Evolutionary conservation across 1,140 invertebrate species (phyloP), one percentile per base, ranked within the genome.

Genomic region (Drosophila ironensis): DNA sequence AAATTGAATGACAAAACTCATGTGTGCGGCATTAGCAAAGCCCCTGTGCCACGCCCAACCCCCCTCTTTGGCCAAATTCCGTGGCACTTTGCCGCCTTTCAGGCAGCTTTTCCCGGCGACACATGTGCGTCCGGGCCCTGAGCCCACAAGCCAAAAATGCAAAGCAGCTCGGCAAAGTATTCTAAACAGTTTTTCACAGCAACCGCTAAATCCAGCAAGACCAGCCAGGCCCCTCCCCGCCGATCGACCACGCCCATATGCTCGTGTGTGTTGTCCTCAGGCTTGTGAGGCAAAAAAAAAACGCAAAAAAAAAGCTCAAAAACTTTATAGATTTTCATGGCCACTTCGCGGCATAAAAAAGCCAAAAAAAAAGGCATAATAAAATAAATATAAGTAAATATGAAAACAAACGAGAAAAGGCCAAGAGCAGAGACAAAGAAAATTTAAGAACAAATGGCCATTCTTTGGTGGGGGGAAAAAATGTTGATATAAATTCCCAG

Each of bases 1-100:
- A 77, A 77, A 82, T 82, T 82, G 78, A 84, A 84, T 82, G 78
- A 82, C 80, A 82, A 84, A 84, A 73, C 77, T 76, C 80, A 78
- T 73, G 69, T 84, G 77, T 69, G 42, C 33, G 48, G 77, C 61
- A 72, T 72, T 61, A 61, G 33, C 35, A 16, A 42, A 16, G 6
- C 44, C 16, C 20, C 20, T 5, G 20, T 37, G 30, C 30, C 30
- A 33, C 30, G 30, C 30, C 30, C 14, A 12, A 8, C 9, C 20
- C 42, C 14, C 16, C n/a, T n/a, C n/a, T 12, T 16, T 27, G 17
- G 22, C 37, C 14, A 25, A 35, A 22, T 22, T 22, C 20, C 5
- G n/a, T n/a, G n/a, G n/a, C n/a, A n/a, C n/a, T n/a, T n/a, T n/a
- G n/a, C n/a, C n/a, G n/a, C n/a, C n/a, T n/a, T n/a, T n/a, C n/a